Conservation (phyloP, 1,140 invertebrate species). For the Wasmannia auropunctata region DNA sequence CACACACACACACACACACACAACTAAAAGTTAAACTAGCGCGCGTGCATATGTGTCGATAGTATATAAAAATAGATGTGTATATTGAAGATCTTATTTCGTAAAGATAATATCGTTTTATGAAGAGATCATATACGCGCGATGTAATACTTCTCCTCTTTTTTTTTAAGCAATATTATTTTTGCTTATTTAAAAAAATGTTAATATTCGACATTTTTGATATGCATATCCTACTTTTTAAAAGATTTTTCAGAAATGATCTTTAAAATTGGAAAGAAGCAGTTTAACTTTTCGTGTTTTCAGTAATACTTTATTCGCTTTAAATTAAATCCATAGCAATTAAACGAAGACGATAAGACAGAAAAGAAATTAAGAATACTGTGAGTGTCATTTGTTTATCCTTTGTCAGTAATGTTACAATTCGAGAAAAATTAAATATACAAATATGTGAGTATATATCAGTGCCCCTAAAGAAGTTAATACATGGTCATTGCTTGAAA, state of each 20-base stretch:
- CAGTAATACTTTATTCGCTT: not conserved
- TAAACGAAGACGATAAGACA: not conserved
- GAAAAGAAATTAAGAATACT: not conserved
- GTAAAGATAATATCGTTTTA: not conserved
- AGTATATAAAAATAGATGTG: no score
- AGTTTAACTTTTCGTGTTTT: not conserved
- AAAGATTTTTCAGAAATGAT: not conserved
- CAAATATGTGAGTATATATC: not conserved
- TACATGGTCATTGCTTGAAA: not conserved
- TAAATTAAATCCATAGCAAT: not conserved
- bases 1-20: no score
- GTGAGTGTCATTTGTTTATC: not conserved
- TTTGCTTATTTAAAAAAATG: no score
- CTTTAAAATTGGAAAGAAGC: not conserved
- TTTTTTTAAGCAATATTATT: not conserved
- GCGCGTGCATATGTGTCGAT: no score
- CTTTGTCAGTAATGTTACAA: not conserved
- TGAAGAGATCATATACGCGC: no score
- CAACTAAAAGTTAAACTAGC: no score
- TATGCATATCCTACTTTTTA: not conserved
- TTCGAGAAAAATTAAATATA: not conserved
- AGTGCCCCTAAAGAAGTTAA: not conserved
- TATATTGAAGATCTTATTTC: no score
- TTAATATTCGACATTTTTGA: not conserved
- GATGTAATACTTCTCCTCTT: no score